Evolutionary conservation across 2,113 vertebrate species (phyloP), one percentile per base, ranked within the genome.

Genomic region (Notothenia rossii): DNA sequence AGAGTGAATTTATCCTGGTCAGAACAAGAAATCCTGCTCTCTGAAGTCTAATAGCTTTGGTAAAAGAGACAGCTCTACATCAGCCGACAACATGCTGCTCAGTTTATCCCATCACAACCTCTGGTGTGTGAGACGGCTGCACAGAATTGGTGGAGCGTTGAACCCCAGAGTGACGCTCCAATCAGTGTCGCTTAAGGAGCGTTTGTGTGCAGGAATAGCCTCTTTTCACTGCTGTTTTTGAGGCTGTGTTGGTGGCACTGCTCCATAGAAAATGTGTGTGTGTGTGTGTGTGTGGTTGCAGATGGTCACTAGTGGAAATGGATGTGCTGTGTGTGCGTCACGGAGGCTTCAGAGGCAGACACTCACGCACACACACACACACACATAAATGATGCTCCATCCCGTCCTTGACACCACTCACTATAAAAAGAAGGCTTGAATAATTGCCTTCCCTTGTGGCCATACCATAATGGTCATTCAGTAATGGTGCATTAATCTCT

Each of bases 351-450:
- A 61, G 14, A 81, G 75, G 69, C 72, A 81, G 83, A 86, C 84
- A 75, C 76, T 79, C 76, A 79, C 67, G 60, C n/a, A n/a, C n/a
- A n/a, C n/a, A n/a, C n/a, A n/a, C 76, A 79, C 60, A 14, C 5
- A 50, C 69, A 78, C 77, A 75, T 84, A 76, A 83, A 79, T 72
- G 79, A 88, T 65, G 83, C 89, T 86, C 75, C 84, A 73, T 84
- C 77, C 72, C 20, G 80, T 88, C 85, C 77, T 92, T 89, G 90
- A 92, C 92, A 86, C 77, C 80, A 76, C 91, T 86, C 79, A 74
- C 83, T 85, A 90, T 90, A 87, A 92, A 92, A 92, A 88, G 88
- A 85, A 79, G 77, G 55, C 76, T 75, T 81, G 85, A 88, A 90
- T 90, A 91, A 92, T 91, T 89, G 68, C 83, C 54, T 67, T 87